phyloP scores from a whole-genome alignment of 2,113 vertebrate genomes.

The Ptychochromis oligacanthus region DNA sequence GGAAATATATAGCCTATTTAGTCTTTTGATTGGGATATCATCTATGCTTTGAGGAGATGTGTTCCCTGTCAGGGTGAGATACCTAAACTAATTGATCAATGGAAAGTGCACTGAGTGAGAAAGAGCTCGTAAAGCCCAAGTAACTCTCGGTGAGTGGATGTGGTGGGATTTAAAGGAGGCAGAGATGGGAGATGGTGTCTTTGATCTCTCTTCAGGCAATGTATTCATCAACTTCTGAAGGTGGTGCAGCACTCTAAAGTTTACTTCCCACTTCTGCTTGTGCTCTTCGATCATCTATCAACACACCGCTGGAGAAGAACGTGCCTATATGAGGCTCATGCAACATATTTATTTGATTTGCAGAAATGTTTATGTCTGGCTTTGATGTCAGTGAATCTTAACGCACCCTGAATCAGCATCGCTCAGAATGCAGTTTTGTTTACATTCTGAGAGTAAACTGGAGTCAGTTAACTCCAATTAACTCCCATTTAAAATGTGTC shows the following conservation, averaged over 20 bases:
- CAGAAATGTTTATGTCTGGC: neutral
- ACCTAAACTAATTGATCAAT: neutral
- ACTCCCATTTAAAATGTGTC: neutral
- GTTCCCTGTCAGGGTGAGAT: neutral
- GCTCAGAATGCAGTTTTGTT: neutral
- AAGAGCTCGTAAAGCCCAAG: neutral
- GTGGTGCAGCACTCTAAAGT: conserved; percentile 16
- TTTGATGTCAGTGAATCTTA: neutral
- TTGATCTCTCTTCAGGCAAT: conserved; percentile 11
- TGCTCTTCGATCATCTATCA: neutral
- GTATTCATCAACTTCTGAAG: conserved; percentile 29
- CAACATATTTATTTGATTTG: neutral
- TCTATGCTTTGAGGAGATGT: neutral
- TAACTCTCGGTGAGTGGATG: neutral
- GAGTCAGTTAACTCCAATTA: neutral
- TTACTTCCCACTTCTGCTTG: conserved; percentile 24
- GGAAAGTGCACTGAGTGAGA: neutral
- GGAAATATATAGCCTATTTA: neutral
- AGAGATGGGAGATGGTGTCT: conserved; percentile 16
- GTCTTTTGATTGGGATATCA: conserved; percentile 1
- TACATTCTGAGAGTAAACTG: neutral
- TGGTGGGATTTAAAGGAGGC: conserved; percentile 4
- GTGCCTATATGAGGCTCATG: neutral
- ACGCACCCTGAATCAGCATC: neutral
- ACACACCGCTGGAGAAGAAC: neutral